These are phyloP conservation scores for Ailurus styani DNA, from an alignment of 2,113 vertebrate genomes.

Conservation along the genomic window DNA sequence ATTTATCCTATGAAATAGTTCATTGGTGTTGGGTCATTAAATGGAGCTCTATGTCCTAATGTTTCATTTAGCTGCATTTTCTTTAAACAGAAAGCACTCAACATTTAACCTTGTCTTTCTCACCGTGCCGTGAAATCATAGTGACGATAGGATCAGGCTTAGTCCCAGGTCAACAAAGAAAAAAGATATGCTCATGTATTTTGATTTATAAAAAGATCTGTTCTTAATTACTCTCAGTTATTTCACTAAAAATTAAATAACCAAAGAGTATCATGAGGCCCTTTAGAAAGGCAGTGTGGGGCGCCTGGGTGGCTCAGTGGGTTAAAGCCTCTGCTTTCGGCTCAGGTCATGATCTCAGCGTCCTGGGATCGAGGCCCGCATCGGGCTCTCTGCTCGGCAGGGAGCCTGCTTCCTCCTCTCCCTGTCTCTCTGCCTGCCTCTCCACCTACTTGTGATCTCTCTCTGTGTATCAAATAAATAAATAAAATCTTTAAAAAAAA, in stretches of 20 bases:
- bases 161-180: neutral
- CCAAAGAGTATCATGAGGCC: neutral
- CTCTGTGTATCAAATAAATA: no score
- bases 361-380: no score
- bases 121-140: neutral
- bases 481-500: no score
- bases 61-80: neutral
- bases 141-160: neutral
- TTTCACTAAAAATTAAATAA: no score
- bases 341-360: no score
- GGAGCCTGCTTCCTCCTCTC: no score
- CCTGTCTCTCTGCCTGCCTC: no score
- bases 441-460: no score
- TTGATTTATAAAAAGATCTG: neutral
- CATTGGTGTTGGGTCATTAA: neutral
- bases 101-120: neutral
- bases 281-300: neutral
- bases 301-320: no score
- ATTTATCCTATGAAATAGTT: neutral
- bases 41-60: neutral
- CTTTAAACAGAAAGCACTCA: neutral
- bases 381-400: no score
- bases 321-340: no score
- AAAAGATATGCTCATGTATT: neutral
- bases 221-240: conserved; percentile 20